A percentile compares a stretch with the other conserved stretches of the same genome.
phyloP scores from a whole-genome alignment of 2,888 invertebrate genomes.

The Carterocephalus palaemon region DNA sequence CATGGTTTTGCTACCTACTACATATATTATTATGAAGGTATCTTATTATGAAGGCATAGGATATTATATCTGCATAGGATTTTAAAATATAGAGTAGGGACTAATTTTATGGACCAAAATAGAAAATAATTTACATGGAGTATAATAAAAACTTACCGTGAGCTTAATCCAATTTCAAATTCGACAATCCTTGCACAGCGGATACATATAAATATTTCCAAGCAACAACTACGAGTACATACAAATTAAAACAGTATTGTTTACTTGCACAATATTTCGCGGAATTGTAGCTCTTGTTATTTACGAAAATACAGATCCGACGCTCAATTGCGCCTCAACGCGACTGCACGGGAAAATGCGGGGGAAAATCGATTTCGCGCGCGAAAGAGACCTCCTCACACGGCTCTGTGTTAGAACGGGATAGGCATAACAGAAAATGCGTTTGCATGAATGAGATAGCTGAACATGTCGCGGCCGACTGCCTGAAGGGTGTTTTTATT shows the following conservation, averaged over 20 bases:
- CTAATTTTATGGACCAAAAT: no score
- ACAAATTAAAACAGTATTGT: slow-evolving; percentile 7
- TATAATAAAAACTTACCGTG: slow-evolving; percentile 8
- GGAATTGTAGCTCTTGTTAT: background rate
- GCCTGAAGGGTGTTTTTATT: slow-evolving; percentile 29
- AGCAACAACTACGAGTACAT: slow-evolving; percentile 3
- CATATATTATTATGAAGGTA: no score
- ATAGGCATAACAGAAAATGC: slow-evolving; percentile 22
- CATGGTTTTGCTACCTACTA: no score
- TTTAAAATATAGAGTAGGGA: no score
- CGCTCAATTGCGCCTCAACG: slow-evolving; percentile 19
- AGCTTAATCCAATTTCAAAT: slow-evolving; percentile 19
- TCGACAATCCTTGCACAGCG: background rate
- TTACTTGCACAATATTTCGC: slow-evolving; percentile 7
- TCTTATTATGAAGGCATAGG: no score
- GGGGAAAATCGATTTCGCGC: slow-evolving; percentile 46
- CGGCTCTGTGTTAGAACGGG: slow-evolving; percentile 27
- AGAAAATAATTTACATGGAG: no score
- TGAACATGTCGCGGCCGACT: slow-evolving; percentile 20
- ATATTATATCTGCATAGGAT: no score
- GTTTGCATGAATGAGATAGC: slow-evolving; percentile 31
- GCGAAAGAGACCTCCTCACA: slow-evolving; percentile 33
- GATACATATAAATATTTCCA: no score
- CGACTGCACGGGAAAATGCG: slow-evolving; percentile 36
- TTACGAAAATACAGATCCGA: slow-evolving; percentile 7